These are phyloP conservation scores for Galerucella calmariensis DNA, from an alignment of 2,888 invertebrate genomes.

Conservation along the genomic window DNA sequence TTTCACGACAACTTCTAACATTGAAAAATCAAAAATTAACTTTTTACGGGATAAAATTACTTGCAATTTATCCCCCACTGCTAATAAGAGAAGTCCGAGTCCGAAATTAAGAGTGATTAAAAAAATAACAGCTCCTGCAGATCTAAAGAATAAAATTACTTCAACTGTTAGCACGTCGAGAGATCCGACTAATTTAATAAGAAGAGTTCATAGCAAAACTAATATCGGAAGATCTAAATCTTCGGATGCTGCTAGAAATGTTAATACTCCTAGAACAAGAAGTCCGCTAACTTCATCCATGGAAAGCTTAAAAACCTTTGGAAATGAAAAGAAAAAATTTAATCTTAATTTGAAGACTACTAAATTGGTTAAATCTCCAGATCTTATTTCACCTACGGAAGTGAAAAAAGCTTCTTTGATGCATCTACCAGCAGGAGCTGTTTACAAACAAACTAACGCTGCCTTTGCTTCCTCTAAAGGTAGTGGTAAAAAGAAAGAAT, in stretches of 20 bases:
- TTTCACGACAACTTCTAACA: conserved; percentile 61
- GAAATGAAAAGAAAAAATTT: conserved; percentile 67
- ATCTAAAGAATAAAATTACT: conserved; percentile 61
- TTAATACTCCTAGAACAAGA: conserved; percentile 41
- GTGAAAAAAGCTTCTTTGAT: conserved; percentile 64
- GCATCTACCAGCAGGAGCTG: conserved; percentile 54
- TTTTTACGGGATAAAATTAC: conserved; percentile 73
- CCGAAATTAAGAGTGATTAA: conserved; percentile 55
- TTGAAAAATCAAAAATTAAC: conserved; percentile 69
- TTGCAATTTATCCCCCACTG: conserved; percentile 66
- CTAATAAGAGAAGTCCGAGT: conserved; percentile 52
- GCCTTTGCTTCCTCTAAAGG: conserved; percentile 60
- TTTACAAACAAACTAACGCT: conserved; percentile 63
- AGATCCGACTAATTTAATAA: conserved; percentile 61
- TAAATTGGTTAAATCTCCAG: conserved; percentile 66
- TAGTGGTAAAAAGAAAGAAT: conserved; percentile 52
- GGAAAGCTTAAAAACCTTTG: conserved; percentile 64
- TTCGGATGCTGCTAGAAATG: conserved; percentile 40
- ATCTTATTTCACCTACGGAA: conserved; percentile 71
- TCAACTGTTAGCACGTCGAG: conserved; percentile 60
- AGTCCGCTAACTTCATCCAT: conserved; percentile 45
- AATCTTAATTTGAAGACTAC: conserved; percentile 60
- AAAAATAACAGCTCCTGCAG: conserved; percentile 57
- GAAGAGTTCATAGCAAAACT: conserved; percentile 63
- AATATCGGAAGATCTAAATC: conserved; percentile 45